These are phyloP conservation scores for Calvadosia cruxmelitensis DNA, from an alignment of 30 jellyfish, hydroid and myxozoan species.

Conservation along the genomic window DNA sequence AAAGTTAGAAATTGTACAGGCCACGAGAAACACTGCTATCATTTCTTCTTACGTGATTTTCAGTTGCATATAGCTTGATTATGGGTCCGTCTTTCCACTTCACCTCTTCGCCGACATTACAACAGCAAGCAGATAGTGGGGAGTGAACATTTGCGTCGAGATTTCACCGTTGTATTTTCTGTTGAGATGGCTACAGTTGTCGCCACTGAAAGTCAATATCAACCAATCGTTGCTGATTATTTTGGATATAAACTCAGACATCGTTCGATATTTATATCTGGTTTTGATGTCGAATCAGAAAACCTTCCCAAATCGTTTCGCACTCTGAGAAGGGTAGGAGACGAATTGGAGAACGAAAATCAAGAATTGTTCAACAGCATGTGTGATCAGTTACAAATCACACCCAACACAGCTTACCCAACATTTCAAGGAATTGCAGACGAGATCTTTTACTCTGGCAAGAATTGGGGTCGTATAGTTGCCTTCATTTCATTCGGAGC, in stretches of 20 bases:
- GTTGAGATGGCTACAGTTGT: slow-evolving; percentile 63
- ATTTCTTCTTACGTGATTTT: too few species aligned
- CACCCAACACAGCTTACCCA: slow-evolving; percentile 73
- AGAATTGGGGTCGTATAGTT: slow-evolving; percentile 87
- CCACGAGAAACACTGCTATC: too few species aligned
- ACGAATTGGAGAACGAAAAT: slow-evolving; percentile 56
- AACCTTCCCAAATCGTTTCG: slow-evolving; percentile 29
- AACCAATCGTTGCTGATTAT: slow-evolving; percentile 46
- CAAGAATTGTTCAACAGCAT: slow-evolving; percentile 43
- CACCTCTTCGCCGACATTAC: too few species aligned
- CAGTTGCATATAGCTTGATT: too few species aligned
- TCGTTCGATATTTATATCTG: slow-evolving; percentile 35
- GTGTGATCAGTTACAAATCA: slow-evolving; percentile 69
- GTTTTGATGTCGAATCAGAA: slow-evolving; percentile 58
- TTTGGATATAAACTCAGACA: slow-evolving; percentile 54
- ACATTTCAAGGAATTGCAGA: slow-evolving; percentile 81
- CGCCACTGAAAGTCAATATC: slow-evolving; percentile 43
- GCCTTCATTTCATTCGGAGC: slow-evolving; percentile 85
- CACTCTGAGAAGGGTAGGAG: slow-evolving; percentile 80
- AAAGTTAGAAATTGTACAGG: too few species aligned
- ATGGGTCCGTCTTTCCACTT: too few species aligned
- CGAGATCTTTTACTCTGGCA: slow-evolving; percentile 63
- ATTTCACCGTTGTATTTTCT: too few species aligned
- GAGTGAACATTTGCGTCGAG: too few species aligned
- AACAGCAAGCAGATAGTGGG: too few species aligned